Percentiles rank a stretch among this genome's conserved stretches.
phyloP scores from a whole-genome alignment of 2,797 vertebrate genomes.

The Cossypha caffra region DNA sequence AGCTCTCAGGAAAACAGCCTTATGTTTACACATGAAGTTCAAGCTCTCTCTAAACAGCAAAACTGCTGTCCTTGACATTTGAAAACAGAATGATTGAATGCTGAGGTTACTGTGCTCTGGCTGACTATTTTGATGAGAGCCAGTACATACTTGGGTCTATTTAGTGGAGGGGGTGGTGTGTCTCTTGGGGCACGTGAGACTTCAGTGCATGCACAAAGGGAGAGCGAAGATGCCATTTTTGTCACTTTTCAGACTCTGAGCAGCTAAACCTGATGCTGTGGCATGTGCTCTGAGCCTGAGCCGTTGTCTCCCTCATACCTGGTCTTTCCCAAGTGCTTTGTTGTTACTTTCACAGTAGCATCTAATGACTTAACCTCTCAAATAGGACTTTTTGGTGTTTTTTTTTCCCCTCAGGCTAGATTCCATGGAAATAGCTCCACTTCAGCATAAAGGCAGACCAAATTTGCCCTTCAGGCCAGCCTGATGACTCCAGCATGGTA shows the following conservation, averaged over 20 bases:
- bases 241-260: background rate
- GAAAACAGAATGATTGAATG: background rate
- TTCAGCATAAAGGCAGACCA: constrained; percentile 4
- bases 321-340: background rate
- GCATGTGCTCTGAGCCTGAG: background rate
- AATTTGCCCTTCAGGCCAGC: background rate
- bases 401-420: background rate
- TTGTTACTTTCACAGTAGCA: background rate
- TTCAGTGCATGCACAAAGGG: background rate
- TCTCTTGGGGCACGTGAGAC: background rate
- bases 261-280: background rate
- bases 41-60: background rate
- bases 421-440: background rate
- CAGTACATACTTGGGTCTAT: background rate
- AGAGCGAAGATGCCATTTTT: background rate
- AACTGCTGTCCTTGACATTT: background rate
- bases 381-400: background rate
- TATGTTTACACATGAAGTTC: constrained; percentile 50
- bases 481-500: background rate
- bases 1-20: constrained; percentile 49
- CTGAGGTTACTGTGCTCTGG: background rate
- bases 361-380: constrained; percentile 5
- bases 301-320: background rate
- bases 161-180: fast-evolving
- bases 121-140: background rate